phyloP scores from a whole-genome alignment of 2,888 invertebrate species.

The Heliconius aoede region DNA sequence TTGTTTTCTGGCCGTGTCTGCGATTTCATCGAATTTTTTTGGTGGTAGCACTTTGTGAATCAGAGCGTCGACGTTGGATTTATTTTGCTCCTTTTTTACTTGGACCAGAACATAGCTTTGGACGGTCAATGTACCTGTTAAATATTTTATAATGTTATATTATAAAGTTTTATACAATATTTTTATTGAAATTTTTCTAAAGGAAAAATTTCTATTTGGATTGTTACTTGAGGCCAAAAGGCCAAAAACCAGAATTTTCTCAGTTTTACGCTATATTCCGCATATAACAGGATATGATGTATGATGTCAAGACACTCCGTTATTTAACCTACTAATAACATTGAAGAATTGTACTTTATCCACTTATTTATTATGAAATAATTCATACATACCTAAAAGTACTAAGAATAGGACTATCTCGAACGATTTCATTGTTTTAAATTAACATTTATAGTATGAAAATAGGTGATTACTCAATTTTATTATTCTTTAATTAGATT shows the following conservation, averaged over 20 bases:
- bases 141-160: not conserved
- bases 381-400: slow-evolving; percentile 8
- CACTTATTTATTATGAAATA: not conserved
- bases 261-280: no score
- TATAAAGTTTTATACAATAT: not conserved
- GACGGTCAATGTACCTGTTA: slow-evolving; percentile 2
- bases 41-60: slow-evolving; percentile 52
- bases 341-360: not conserved
- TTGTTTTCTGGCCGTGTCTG: slow-evolving; percentile 46
- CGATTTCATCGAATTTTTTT: slow-evolving; percentile 42
- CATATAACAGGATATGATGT: no score
- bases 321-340: no score
- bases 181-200: not conserved
- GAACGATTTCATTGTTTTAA: slow-evolving; percentile 20
- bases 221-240: no score
- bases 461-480: slow-evolving; percentile 2
- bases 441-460: not conserved
- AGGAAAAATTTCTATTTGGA: no score
- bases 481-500: slow-evolving; percentile 18
- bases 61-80: slow-evolving; percentile 52
- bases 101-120: slow-evolving; percentile 50
- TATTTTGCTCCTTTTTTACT: slow-evolving; percentile 51
- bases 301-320: no score
- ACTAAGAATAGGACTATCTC: slow-evolving; percentile 1
- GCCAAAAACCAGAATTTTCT: no score